Conservation (phyloP, 2,113 vertebrate genomes). For the Bos taurus region DNA sequence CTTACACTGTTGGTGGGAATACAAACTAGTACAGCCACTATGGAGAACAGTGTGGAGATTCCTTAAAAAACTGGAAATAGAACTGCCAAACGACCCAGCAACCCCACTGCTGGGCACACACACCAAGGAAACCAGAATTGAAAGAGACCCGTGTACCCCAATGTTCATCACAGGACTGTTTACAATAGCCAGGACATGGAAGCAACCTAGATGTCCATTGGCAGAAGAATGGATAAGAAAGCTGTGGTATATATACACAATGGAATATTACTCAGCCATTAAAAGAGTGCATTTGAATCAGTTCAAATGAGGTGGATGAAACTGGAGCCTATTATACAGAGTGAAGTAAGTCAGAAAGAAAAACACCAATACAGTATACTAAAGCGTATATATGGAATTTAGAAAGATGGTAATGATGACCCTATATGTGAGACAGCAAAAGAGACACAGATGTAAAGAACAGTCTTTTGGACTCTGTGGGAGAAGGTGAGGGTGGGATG, state of each 20-base stretch:
- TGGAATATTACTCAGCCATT: neutral
- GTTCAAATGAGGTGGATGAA: neutral
- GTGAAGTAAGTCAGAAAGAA: neutral
- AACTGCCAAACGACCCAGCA: neutral
- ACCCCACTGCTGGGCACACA: neutral
- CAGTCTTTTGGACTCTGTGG: neutral
- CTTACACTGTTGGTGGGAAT: neutral
- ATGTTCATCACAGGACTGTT: neutral
- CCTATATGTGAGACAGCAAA: neutral
- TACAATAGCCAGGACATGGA: neutral
- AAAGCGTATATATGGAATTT: neutral
- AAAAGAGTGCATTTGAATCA: neutral
- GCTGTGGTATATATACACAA: neutral
- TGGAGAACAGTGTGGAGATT: neutral
- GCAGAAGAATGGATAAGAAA: neutral
- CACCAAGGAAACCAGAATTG: neutral
- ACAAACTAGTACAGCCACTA: neutral
- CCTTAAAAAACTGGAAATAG: neutral
- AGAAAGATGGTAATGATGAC: neutral
- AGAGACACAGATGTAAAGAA: neutral
- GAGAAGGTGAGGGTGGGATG: neutral
- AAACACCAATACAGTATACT: neutral
- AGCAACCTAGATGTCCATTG: accelerated
- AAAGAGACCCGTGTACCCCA: neutral
- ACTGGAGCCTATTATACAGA: neutral